A percentile compares a stretch with the other conserved stretches of the same genome.
phyloP scores from a whole-genome alignment of 2,797 vertebrate genomes.

The Sorex maritimensis region DNA sequence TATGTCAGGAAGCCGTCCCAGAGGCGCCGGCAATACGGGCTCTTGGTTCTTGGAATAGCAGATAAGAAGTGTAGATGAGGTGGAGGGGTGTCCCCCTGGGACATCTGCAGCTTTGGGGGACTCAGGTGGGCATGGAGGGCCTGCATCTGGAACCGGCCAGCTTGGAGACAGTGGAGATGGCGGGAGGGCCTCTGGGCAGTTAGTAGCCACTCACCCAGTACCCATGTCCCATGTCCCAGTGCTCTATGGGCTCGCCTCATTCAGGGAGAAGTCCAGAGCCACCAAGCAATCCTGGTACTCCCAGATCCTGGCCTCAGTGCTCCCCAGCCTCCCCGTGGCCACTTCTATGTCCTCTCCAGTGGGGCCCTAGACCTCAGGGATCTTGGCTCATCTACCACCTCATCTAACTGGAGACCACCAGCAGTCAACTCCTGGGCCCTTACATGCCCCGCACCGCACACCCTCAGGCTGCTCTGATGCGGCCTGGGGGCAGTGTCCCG shows the following conservation, averaged over 20 bases:
- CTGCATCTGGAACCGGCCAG: neutral
- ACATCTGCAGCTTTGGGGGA: neutral
- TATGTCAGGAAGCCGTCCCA: neutral
- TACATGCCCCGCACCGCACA: neutral
- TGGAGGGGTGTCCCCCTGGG: neutral
- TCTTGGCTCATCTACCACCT: neutral
- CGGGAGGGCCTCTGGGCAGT: neutral
- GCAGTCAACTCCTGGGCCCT: neutral
- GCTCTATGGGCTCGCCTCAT: accelerated
- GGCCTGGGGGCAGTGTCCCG: neutral
- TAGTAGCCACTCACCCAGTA: neutral
- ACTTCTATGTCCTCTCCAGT: neutral
- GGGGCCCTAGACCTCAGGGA: neutral
- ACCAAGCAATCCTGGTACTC: too few species aligned
- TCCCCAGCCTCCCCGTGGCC: neutral
- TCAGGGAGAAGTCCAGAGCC: too few species aligned
- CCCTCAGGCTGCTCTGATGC: neutral
- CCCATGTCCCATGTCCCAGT: neutral
- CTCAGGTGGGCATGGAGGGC: neutral
- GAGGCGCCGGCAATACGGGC: too few species aligned
- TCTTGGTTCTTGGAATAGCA: neutral
- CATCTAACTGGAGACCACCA: neutral
- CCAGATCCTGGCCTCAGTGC: neutral
- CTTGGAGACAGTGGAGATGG: neutral
- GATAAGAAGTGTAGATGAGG: neutral